Base-by-base conservation (phyloP, 2,797 vertebrate genomes). In the Gambelia wislizenii region DNA sequence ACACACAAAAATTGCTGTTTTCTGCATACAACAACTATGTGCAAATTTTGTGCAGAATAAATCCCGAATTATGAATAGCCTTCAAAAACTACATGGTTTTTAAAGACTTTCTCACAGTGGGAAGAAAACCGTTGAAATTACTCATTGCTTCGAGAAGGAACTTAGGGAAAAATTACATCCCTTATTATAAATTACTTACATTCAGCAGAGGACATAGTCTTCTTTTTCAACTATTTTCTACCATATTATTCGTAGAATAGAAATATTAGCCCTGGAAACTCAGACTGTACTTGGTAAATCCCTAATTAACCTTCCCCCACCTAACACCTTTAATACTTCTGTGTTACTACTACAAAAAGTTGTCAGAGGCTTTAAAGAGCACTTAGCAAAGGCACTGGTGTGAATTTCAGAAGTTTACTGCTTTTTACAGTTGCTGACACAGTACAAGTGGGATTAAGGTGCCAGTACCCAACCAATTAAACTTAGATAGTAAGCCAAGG, bases 401-500 rank as follows among this genome's bases (percentile, higher is more conserved):
- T 84, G 86, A 83, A 88, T 85, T 80, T 33, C 74, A 78, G 72
- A 22, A 47, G 90, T 93, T 84, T 84, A 39, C 36, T 92, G 61
- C 2, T 13, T 16, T 70, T 92, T 61, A 61, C 69, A 84, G 83
- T n/a, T 93, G 77, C 89, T 91, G 47, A 30, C 9, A n/a, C 2
- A 54, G 72, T 27, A 83, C 39, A 89, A 93, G 91, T 89, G 0
- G 1, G 80, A 91, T 89, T 87, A 83, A 25, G 3, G 33, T 52
- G 52, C 78, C 33, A 74, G 10, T 36, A 54, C 22, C 85, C 78
- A 91, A 89, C 12, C n/a, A 92, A 87, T 94, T 94, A 89, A 90
- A 82, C 2, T 83, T 30, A 39, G 84, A 74, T 83, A 89, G 49
- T 88, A 90, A 0, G 47, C 80, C 91, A 91, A 93, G 89, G 16